Evolutionary conservation across 2,888 invertebrate genomes (phyloP), one percentile per base, ranked within the genome.

Genomic region (Galeruca laticollis): DNA sequence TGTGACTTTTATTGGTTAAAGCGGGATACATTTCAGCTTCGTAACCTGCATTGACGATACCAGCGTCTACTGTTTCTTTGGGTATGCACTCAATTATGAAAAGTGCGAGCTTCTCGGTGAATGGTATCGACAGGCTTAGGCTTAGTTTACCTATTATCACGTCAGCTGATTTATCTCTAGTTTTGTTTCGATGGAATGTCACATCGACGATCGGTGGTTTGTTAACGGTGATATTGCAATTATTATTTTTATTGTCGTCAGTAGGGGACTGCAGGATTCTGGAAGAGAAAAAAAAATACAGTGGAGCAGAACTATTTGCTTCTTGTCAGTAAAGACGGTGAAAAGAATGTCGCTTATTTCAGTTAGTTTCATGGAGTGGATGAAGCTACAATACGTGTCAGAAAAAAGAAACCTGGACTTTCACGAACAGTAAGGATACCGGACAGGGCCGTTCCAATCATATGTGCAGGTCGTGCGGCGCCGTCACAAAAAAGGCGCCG

Each of bases 171-270:
- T 85, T 89, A 82, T 90, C 91, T 49, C 90, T 88, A 40, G 87
- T 87, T 76, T 89, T 87, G 66, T 89, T 88, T 79, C 89, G 88
- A 68, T 92, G 90, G 77, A 91, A 90, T 0, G 89, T 89, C 3
- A 91, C 87, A 81, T 94, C 93, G 10, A 93, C 86, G 43, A 94
- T 90, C 1, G 94, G 93, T 0, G 94, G 91, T 65, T 90, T 88
- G 1, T 90, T 90, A 2, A 93, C 90, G 0, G 89, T 85, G 59
- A 85, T 83, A 75, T 85, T 80, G 74, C 87, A 87, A 61, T 87
- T 88, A 40, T 88, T 87, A 49, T 88, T 88, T n/a, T 88, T 87
- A 37, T 86, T 85, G 5, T 88, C 87, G 64, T 90, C 89, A n/a
- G 87, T 83, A 70, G 91, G 90, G 0, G 91, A 91, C 75, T 91